phyloP scores from a whole-genome alignment of 2,113 vertebrate genomes.

The Paratilapia polleni region DNA sequence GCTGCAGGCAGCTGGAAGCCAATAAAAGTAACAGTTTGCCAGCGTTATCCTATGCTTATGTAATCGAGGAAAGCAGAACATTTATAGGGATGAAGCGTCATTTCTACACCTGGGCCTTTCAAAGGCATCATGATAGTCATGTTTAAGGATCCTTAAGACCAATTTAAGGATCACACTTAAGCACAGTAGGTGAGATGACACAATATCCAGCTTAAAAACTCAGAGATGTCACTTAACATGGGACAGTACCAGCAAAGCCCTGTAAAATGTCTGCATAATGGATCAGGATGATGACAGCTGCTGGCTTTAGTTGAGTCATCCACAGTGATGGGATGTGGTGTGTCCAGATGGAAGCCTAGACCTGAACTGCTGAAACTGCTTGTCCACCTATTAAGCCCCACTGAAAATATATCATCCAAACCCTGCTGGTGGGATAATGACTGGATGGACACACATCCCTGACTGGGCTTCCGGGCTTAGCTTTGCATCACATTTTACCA shows the following conservation, averaged over 20 bases:
- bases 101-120: background rate
- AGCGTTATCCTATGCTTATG: constrained; percentile 2
- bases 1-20: constrained; percentile 31
- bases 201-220: background rate
- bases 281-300: constrained; percentile 6
- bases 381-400: background rate
- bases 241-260: background rate
- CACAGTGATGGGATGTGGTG: background rate
- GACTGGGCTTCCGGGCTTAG: background rate
- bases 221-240: background rate
- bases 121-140: background rate
- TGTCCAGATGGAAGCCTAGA: constrained; percentile 36
- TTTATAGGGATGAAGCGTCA: background rate
- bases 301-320: constrained; percentile 68
- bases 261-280: background rate
- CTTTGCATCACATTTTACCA: background rate
- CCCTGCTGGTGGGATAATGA: background rate
- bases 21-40: constrained; percentile 6
- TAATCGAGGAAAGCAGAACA: constrained; percentile 17
- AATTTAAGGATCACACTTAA: background rate
- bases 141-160: background rate
- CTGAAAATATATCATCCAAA: background rate
- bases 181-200: background rate
- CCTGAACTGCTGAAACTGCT: background rate
- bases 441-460: background rate